phyloP scores from a whole-genome alignment of 2,888 invertebrate genomes.

The Bibio marci region DNA sequence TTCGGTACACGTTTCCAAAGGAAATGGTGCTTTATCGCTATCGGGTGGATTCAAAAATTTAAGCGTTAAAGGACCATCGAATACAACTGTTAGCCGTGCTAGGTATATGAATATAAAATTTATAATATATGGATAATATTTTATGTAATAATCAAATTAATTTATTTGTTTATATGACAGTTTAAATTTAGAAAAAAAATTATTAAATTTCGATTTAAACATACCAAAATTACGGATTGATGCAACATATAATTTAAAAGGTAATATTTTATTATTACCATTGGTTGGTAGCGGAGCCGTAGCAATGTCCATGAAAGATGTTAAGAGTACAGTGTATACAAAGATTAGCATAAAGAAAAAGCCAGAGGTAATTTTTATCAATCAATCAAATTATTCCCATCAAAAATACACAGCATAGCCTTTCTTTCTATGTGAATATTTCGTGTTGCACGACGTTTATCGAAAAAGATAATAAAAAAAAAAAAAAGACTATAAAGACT shows the following conservation, averaged over 20 bases:
- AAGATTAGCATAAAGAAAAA: constrained; percentile 31
- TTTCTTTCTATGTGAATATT: too few relatives aligned
- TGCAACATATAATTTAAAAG: constrained; percentile 38
- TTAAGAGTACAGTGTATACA: constrained; percentile 34
- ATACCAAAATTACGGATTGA: constrained; percentile 37
- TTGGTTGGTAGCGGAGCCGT: constrained; percentile 38
- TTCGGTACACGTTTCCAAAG: constrained; percentile 35
- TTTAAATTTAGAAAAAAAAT: constrained; percentile 31
- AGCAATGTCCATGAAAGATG: constrained; percentile 33
- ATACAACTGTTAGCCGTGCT: constrained; percentile 31
- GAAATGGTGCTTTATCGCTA: constrained; percentile 34
- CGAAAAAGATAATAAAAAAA: too few relatives aligned
- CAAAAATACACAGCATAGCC: too few relatives aligned
- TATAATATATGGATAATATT: background rate
- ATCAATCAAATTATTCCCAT: background rate
- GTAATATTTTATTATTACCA: constrained; percentile 38
- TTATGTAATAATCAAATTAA: constrained; percentile 1
- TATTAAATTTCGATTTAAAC: constrained; percentile 35
- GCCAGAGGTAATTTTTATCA: constrained; percentile 19
- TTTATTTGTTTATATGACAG: constrained; percentile 23
- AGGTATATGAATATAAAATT: constrained; percentile 13
- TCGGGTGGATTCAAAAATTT: constrained; percentile 37
- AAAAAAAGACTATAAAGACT: too few relatives aligned
- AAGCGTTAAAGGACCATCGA: constrained; percentile 36
- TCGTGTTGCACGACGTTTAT: too few relatives aligned